A percentile compares a stretch with the other conserved stretches of the same genome.
Conservation (phyloP, 2,888 invertebrate genomes). For the Dryocosmus kuriphilus region DNA sequence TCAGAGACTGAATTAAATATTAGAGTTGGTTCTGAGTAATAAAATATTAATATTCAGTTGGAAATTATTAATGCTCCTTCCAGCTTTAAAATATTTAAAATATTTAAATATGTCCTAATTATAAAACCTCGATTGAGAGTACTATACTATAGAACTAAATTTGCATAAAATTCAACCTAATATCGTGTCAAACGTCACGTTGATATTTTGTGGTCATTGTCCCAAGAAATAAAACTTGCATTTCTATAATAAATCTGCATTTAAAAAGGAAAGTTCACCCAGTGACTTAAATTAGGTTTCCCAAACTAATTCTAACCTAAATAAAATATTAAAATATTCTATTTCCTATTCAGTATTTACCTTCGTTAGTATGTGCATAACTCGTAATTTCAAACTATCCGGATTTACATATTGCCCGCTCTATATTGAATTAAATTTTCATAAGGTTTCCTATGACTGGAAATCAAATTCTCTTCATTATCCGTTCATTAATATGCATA, state of each 20-base stretch:
- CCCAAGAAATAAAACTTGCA: background rate
- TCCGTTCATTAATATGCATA: background rate
- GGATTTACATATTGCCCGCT: background rate
- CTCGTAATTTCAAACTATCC: background rate
- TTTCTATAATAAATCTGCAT: background rate
- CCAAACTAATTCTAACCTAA: background rate
- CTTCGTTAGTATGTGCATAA: background rate
- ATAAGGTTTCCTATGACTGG: background rate
- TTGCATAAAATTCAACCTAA: conserved; percentile 68
- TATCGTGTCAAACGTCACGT: conserved; percentile 63
- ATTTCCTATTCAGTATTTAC: background rate
- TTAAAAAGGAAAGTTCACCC: no score
- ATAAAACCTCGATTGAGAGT: background rate
- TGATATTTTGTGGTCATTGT: conserved; percentile 65
- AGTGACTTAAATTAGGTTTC: no score
- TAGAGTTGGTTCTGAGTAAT: background rate
- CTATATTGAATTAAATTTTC: conserved; percentile 1
- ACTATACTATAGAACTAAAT: conserved; percentile 60
- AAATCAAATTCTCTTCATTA: background rate
- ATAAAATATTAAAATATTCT: background rate
- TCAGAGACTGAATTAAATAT: no score
- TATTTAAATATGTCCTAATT: background rate
- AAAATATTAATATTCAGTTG: background rate
- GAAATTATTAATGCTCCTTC: background rate
- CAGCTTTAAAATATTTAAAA: background rate